Evolutionary conservation across 2,888 invertebrate genomes (phyloP), one percentile per base, ranked within the genome.

Genomic region (Megalurothrips usitatus): DNA sequence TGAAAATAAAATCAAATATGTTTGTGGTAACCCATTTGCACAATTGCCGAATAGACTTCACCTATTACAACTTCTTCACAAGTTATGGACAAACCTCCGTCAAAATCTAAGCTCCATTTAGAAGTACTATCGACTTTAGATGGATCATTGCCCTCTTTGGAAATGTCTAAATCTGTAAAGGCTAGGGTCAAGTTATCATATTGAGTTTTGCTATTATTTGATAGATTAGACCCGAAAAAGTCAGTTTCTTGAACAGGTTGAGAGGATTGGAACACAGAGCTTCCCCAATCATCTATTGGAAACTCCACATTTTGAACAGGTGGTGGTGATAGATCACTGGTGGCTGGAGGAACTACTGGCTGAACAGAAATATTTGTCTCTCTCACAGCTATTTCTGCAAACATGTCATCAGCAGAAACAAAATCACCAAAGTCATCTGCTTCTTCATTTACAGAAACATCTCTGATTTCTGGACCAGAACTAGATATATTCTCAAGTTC

Each of bases 371-470:
- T 75, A 12, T 26, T 26, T 75, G 26, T 23, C 1, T 75, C 68
- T 26, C 68, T 75, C 8, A 75, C 68, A 75, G 68, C 68, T 75
- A 75, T 75, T 75, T 75, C 68, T 26, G 26, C 26, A 75, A 75
- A 75, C 23, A 75, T 23, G 12, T 75, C 68, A 75, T 75, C 68
- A 26, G 68, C 68, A 2, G 68, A 75, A 8, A 75, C 26, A 75
- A 75, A 75, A 26, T 75, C 68, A 75, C 68, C 68, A 26, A 75
- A 75, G 26, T 75, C 68, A 75, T 75, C 68, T 23, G 68, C 23
- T 0, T 75, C 26, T 23, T 23, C 9, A 26, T 12, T 75, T 12
- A 26, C 26, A 9, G 58, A 10, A 17, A 2, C 58, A 58, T 58
- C 58, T 58, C 58, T 17, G 19, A 17, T 19, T 58, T 17, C 58